Evolutionary conservation across 2,113 vertebrate genomes (phyloP), one percentile per base, ranked within the genome.

Genomic region (Asarcornis scutulata): DNA sequence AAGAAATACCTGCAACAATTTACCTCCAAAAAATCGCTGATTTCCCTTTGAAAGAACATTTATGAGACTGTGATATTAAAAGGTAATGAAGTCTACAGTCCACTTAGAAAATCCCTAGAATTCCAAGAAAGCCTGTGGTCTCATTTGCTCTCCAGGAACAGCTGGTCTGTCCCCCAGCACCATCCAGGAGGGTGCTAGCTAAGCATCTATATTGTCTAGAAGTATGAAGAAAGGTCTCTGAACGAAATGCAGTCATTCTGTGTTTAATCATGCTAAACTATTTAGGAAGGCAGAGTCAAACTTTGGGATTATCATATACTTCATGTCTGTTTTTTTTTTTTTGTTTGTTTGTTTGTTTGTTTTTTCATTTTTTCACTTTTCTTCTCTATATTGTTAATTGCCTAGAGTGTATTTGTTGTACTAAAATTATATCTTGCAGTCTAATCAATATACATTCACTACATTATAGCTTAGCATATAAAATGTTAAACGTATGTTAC

Each of bases 31-130:
- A 90, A 64, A 87, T 42, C 82, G 5, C 27, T 73, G 32, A 22
- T 83, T 97, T 97, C 48, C 36, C 88, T 95, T 88, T 83, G 68
- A 95, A 96, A 95, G 48, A 40, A 91, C 21, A 82, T 88, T 97
- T 89, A 88, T 48, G 53, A 95, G 80, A 83, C 76, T 77, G 52
- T 59, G 60, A 97, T 96, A 95, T 94, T 62, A 92, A 97, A 96
- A 96, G 23, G 17, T 92, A 88, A 92, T 94, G 46, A 91, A 89
- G 13, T 92, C 88, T 97, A 63, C 83, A 73, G n/a, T 88, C 42
- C 38, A 78, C 68, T 71, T 73, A 27, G 42, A 97, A 76, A 97
- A 81, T 66, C 55, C 23, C 38, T 93, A 21, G 58, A 55, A 60
- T 91, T 53, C 25, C 36, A 36, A 77, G 67, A 64, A 44, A 93